Conservation (phyloP, 2,888 invertebrate genomes). For the Marronus borbonicus region DNA sequence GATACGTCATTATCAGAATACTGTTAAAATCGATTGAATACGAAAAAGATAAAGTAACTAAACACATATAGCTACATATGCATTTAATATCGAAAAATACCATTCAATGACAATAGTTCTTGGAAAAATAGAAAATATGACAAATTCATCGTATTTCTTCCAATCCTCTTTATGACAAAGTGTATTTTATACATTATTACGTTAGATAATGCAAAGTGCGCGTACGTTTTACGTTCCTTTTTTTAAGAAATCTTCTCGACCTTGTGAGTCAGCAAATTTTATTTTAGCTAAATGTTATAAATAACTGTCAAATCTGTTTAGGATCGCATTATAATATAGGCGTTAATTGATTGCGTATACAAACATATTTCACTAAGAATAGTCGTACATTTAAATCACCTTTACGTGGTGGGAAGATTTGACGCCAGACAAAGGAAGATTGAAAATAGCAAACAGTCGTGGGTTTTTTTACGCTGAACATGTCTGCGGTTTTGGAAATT, state of each 20-base stretch:
- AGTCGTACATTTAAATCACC: conserved; percentile 5
- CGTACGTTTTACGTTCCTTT: not conserved
- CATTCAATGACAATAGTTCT: no score
- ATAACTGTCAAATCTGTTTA: conserved; percentile 13
- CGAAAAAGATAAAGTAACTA: no score
- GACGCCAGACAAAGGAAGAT: not conserved
- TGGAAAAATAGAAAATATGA: no score
- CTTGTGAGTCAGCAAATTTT: not conserved
- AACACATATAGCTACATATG: no score
- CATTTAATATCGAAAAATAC: no score
- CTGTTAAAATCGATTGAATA: no score
- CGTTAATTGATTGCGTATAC: not conserved
- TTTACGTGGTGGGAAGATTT: conserved; percentile 14
- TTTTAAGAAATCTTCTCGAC: not conserved
- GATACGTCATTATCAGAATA: no score
- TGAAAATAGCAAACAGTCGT: not conserved
- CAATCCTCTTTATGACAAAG: no score
- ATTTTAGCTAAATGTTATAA: not conserved
- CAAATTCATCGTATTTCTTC: no score
- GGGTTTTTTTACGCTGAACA: not conserved
- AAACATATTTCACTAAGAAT: not conserved
- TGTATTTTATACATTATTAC: no score
- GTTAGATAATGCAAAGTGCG: not conserved
- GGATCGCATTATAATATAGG: conserved; percentile 1
- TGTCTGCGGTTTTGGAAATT: not conserved